Conservation (phyloP, 2,888 invertebrate species). For the Thecocarcelia acutangulata region DNA sequence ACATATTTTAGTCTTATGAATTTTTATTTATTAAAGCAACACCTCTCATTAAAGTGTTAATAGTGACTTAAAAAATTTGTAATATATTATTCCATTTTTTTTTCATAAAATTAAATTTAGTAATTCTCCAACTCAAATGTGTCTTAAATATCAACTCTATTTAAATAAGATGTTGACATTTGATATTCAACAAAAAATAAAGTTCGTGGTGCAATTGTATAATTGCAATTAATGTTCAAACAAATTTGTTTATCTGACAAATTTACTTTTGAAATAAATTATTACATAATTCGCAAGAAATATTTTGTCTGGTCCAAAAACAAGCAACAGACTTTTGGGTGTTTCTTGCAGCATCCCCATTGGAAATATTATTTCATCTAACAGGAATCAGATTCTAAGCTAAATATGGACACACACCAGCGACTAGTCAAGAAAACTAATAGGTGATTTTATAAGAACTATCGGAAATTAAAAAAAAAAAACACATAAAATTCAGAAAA, state of each 20-base stretch:
- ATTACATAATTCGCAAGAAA: slow-evolving; percentile 18
- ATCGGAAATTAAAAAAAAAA: too few relatives aligned
- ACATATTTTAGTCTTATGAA: too few relatives aligned
- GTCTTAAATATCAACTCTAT: neutral
- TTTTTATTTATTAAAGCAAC: too few relatives aligned
- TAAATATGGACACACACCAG: too few relatives aligned
- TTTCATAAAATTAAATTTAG: neutral
- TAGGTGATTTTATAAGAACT: too few relatives aligned
- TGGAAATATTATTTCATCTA: neutral
- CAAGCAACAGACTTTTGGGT: neutral
- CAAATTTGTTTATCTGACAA: slow-evolving; percentile 37
- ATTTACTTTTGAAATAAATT: neutral
- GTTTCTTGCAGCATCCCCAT: neutral
- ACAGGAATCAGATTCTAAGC: too few relatives aligned
- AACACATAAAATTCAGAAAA: too few relatives aligned
- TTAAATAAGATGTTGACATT: slow-evolving; percentile 32
- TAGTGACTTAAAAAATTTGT: too few relatives aligned
- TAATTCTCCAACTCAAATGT: neutral
- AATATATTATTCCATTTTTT: too few relatives aligned
- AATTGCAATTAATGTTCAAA: slow-evolving; percentile 28
- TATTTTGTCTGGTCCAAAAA: neutral
- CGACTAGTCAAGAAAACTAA: too few relatives aligned
- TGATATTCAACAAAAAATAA: neutral
- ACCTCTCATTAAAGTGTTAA: too few relatives aligned
- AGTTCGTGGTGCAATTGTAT: slow-evolving; percentile 14